Evolutionary conservation across 2,888 invertebrate species (phyloP), one percentile per base, ranked within the genome.

Genomic region (Hoplodrina ambigua): DNA sequence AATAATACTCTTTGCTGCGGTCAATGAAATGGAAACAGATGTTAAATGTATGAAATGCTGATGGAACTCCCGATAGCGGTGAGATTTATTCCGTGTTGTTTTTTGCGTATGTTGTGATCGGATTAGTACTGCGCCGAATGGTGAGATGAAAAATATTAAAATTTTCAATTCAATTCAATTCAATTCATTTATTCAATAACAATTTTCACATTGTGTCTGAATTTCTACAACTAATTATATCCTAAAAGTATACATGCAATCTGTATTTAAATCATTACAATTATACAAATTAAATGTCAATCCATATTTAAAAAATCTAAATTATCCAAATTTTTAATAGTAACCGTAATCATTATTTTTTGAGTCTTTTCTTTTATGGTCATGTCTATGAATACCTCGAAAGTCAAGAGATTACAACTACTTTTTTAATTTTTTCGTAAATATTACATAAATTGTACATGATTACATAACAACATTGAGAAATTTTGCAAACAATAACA

Each of bases 11-110:
- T 90, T 91, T 89, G 90, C 85, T 87, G 82, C 81, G 87, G 84
- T 85, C 92, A 91, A 88, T 93, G 91, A 87, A 89, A 88, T 87
- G 92, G 90, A 92, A 92, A 89, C 89, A 88, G 86, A 89, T 88
- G 89, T 88, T 87, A 86, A 88, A 87, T 89, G 88, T 91, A 87
- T 88, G 89, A 89, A 89, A 87, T 84, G 75, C 75, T 89, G 89
- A 90, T 89, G 87, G 88, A 86, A 87, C 87, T 82, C 81, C 78
- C 78, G 82, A 85, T 78, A 78, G 75, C 79, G 72, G 72, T 77
- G 75, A 72, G 80, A 85, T 86, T 86, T 86, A 86, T 84, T 70
- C 61, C 61, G 60, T 68, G 58, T 75, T 78, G 76, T 75, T 59
- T 41, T 41, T 41, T 78, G 68, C 33, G 59, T 70, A 68, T 78